Evolutionary conservation across 2,113 vertebrate species (phyloP).

Genomic region (Grus americana): DNA sequence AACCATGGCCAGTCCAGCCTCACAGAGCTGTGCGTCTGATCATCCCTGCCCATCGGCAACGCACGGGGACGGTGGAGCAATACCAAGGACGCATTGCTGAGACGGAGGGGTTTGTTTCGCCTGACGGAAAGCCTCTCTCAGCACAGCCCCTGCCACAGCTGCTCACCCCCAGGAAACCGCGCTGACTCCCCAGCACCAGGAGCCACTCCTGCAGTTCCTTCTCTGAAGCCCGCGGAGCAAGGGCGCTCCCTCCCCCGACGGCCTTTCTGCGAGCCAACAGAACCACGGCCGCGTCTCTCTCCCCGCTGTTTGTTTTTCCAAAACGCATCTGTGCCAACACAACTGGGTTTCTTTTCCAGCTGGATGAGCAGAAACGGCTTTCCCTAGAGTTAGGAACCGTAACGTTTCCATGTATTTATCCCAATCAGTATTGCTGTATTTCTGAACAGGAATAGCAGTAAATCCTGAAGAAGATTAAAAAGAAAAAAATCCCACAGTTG

Average conservation of each 20-base stretch:
- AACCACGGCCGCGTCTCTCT: accelerated
- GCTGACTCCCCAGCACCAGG: background rate
- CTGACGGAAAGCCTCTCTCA: background rate
- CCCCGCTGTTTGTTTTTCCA: background rate
- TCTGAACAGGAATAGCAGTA: background rate
- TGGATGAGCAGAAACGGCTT: background rate
- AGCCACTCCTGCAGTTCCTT: background rate
- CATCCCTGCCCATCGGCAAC: accelerated
- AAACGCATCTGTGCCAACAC: background rate
- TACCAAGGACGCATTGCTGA: background rate
- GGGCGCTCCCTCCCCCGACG: background rate
- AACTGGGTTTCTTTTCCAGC: background rate
- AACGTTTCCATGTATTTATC: background rate
- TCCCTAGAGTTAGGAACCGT: background rate
- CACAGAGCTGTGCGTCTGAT: background rate
- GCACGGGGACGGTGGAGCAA: background rate
- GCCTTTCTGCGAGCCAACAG: background rate
- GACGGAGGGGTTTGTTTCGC: background rate
- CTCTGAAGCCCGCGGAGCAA: background rate
- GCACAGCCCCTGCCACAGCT: background rate
- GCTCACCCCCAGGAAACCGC: background rate
- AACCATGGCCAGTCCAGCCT: background rate
- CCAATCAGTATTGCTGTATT: background rate
- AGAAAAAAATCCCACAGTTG: background rate
- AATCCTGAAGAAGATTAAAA: background rate